These are phyloP conservation scores for Aphis gossypii DNA, from an alignment of 1,140 invertebrate genomes.

Conservation along the genomic window DNA sequence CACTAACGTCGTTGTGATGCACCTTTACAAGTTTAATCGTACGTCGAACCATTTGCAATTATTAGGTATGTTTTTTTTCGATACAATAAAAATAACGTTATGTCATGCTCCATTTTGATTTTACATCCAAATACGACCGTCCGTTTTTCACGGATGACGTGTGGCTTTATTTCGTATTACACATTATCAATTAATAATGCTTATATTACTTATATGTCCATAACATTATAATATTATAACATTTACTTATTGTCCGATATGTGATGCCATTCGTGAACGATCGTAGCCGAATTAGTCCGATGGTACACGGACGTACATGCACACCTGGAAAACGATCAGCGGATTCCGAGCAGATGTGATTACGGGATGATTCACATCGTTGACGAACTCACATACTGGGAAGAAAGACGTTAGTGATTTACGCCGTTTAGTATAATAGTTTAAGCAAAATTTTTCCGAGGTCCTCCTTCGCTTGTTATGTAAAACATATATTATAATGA, in stretches of 20 bases:
- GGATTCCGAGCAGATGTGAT: not conserved
- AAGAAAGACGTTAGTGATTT: slow-evolving; percentile 29
- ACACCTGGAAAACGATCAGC: not conserved
- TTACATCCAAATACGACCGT: not conserved
- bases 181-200: too few species aligned
- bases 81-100: not conserved
- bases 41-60: too few species aligned
- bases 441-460: not conserved
- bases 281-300: not conserved
- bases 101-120: not conserved
- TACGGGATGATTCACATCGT: slow-evolving; percentile 4
- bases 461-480: too few species aligned
- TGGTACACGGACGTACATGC: not conserved
- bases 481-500: not conserved
- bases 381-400: slow-evolving; percentile 25
- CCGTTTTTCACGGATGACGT: not conserved
- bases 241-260: not conserved
- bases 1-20: too few species aligned
- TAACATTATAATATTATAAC: not conserved
- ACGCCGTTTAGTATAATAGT: not conserved
- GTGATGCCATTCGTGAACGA: not conserved
- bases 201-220: too few species aligned
- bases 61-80: too few species aligned
- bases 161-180: not conserved
- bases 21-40: too few species aligned